Percentiles rank a stretch among this genome's conserved stretches.
Evolutionary conservation across 2,113 vertebrate genomes (phyloP).

Genomic region (Illadopsis cleaveri): DNA sequence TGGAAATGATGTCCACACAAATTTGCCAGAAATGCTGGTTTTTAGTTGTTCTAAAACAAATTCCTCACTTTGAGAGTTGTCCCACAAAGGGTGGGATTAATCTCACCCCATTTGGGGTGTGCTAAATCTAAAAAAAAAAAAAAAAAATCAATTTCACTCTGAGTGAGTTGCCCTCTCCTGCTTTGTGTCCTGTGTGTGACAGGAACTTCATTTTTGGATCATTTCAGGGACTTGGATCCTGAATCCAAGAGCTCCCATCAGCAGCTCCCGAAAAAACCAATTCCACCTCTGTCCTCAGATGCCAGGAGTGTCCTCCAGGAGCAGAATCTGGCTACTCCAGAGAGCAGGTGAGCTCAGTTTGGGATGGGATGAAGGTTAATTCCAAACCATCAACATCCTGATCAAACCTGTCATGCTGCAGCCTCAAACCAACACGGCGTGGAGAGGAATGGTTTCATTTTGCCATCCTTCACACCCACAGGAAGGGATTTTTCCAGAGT

Average conservation of each 20-base stretch:
- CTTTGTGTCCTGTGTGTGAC: not conserved
- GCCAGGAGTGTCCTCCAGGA: not conserved
- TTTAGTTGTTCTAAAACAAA: not conserved
- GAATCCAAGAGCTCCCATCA: not conserved
- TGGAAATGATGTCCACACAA: not conserved
- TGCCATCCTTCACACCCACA: not conserved
- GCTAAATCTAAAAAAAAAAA: not conserved
- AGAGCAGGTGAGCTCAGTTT: constrained; percentile 64
- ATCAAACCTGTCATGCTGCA: not conserved
- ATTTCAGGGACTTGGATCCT: constrained; percentile 66
- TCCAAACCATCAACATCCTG: not conserved
- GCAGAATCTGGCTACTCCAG: not conserved
- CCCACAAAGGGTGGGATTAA: not conserved
- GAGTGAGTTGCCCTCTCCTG: not conserved
- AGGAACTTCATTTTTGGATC: not conserved
- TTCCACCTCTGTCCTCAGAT: not conserved
- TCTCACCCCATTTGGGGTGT: not conserved
- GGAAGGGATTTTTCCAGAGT: not conserved
- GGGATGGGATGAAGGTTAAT: not conserved
- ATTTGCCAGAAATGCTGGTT: not conserved
- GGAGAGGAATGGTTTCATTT: not conserved
- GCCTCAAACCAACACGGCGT: not conserved
- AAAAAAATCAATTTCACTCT: not conserved
- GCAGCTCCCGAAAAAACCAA: not conserved
- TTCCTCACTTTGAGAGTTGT: not conserved